Evolutionary conservation across 2,888 invertebrate species (phyloP).

Genomic region (Yponomeuta plumbellus): DNA sequence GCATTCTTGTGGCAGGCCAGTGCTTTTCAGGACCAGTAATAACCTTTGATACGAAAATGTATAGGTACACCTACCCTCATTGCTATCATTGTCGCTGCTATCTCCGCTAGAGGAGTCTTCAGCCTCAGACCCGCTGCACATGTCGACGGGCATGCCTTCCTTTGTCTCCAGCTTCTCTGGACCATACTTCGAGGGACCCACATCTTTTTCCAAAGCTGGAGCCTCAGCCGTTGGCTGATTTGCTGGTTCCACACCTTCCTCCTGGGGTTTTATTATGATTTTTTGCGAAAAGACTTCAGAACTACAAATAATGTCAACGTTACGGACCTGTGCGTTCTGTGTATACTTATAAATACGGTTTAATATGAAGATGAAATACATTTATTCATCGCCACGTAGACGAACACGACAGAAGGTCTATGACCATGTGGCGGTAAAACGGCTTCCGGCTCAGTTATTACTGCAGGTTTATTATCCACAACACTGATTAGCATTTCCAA

Average conservation of each 20-base stretch:
- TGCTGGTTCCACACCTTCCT: not conserved
- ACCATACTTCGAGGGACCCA: slow-evolving; percentile 32
- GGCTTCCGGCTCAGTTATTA: no score
- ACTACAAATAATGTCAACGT: not conserved
- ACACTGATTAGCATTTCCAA: no score
- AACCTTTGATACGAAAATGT: no score
- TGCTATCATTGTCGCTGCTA: slow-evolving; percentile 34
- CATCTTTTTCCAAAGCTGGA: slow-evolving; percentile 14
- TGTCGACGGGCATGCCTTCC: slow-evolving; percentile 43
- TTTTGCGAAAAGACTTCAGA: not conserved
- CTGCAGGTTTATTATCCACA: no score
- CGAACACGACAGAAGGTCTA: no score
- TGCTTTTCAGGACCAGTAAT: no score
- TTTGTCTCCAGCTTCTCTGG: slow-evolving; percentile 35
- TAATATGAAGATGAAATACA: no score
- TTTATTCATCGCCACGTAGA: no score
- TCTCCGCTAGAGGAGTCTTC: slow-evolving; percentile 53
- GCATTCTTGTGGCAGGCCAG: no score
- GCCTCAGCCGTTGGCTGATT: not conserved
- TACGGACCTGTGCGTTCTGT: not conserved
- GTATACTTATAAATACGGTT: no score
- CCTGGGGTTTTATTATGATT: not conserved
- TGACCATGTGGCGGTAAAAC: no score
- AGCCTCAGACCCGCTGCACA: slow-evolving; percentile 53
- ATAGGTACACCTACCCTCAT: slow-evolving; percentile 23